Conservation (phyloP, 2,113 vertebrate genomes). For the Aegotheles bennettii region DNA sequence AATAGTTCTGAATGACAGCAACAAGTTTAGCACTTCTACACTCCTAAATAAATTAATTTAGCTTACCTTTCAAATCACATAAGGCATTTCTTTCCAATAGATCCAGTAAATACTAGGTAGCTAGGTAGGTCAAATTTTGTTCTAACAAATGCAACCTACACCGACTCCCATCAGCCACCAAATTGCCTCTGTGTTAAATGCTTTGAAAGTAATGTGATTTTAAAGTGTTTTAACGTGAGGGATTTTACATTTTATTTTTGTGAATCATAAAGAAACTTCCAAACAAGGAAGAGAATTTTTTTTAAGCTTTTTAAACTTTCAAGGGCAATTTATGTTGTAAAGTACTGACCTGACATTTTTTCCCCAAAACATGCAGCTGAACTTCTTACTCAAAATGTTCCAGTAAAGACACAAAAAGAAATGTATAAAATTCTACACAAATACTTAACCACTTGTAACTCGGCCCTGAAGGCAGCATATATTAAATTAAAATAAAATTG, state of each 20-base stretch:
- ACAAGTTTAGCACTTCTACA: background rate
- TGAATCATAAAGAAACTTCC: background rate
- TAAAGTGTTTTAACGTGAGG: background rate
- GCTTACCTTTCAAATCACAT: background rate
- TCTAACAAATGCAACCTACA: background rate
- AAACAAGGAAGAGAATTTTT: background rate
- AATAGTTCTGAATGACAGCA: background rate
- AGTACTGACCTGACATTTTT: background rate
- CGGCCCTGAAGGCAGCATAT: background rate
- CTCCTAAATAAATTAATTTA: background rate
- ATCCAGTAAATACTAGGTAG: background rate
- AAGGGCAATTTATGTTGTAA: background rate
- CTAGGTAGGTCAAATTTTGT: background rate
- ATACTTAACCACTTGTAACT: background rate
- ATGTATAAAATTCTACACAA: background rate
- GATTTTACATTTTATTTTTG: background rate
- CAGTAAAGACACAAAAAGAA: background rate
- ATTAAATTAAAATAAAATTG: background rate
- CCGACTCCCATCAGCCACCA: background rate
- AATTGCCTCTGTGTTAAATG: background rate
- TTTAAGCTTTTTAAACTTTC: background rate
- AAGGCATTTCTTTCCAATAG: background rate
- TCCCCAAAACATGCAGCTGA: background rate
- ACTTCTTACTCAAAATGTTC: background rate
- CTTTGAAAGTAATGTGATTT: background rate